Base-by-base conservation (phyloP, 2,888 invertebrate genomes). In the Drosophila pseudotakahashii region DNA sequence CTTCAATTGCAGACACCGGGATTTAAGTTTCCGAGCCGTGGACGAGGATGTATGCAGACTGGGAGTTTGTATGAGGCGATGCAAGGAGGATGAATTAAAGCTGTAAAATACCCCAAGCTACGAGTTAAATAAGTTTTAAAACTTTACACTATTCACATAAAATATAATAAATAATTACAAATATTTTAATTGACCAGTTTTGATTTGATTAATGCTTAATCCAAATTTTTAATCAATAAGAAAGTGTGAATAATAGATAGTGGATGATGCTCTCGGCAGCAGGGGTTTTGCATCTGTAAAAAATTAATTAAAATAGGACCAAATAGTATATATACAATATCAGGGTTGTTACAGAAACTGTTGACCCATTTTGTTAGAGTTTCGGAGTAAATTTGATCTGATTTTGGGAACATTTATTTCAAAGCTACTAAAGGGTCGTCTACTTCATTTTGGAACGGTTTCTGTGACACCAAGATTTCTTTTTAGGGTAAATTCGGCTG, bases 1-100 rank as follows among this genome's bases (percentile, higher is more conserved):
- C 13, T 91, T 79, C 59, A 90, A 90, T 36, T 91, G 91, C 54
- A 70, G 77, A 26, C 89, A 91, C 62, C 87, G 89, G 7, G 74
- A 81, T 7, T 39, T 67, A 48, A 59, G 77, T 30, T 91, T 91
- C 77, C 77, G 75, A 7, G 73, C 75, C 14, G 79, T 88, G 11
- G 80, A 80, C 16, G 81, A 85, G 52, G 81, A 84, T 10, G 77
- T 79, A 10, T 91, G 91, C 39, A 60, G 66, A 6, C 45, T 77
- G 77, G 53, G 54, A 10, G 10, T 73, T 6, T 82, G 82, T 30
- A 63, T 41, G 0, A 76, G 77, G 3, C 78, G 78, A 26, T 90
- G 90, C 73, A 78, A 52, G 1, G 75, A 79, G 9, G 73, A 81
- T 30, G 82, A 89, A 30, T 53, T 89, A 9, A 63, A 75, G 7